Base-by-base conservation (phyloP, 2,113 vertebrate genomes). In the Mungos mungo region DNA sequence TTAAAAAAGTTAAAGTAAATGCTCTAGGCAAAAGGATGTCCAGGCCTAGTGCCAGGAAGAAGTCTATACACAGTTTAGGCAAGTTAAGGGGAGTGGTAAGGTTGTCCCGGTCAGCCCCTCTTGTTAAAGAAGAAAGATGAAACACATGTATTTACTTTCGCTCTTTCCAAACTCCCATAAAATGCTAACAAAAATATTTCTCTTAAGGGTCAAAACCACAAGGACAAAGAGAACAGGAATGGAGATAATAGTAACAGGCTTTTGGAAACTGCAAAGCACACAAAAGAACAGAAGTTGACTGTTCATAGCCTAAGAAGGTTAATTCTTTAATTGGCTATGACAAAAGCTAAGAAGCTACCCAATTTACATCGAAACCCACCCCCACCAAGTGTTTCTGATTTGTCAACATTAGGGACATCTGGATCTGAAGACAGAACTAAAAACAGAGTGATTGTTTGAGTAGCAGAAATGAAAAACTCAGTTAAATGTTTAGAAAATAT, bases 121-220 rank as follows among this genome's bases (percentile, higher is more conserved):
- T 74, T 63, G 10, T 57, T 74, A 86, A 86, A 84, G 66, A 63
- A 45, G 41, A 38, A 95, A 68, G 60, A 63, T 38, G 57, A 85
- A 91, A 65, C 45, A 31, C 19, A 81, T 80, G 15, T 60, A 23
- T 87, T 88, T 92, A 65, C 80, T 81, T 95, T 66, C 16, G 10
- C 45, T 66, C 16, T 74, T 12, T 81, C 84, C 69, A 35, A 81
- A 71, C 2, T 10, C 35, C 57, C 50, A 23, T 80, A 74, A 92
- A 89, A 66, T 54, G 45, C 33, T 41, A 92, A 38, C 79, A 81
- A 86, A 66, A 85, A 80, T 79, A 69, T 83, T 91, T 82, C 47
- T 94, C n/a, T 91, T 97, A 71, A 91, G 69, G 25, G 25, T 83
- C 83, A 72, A 66, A 74, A 76, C 19, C 71, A 66, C 35, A 79